Evolutionary conservation across 2,113 vertebrate genomes (phyloP), one percentile per base, ranked within the genome.

Genomic region (Oenanthe oenanthe): DNA sequence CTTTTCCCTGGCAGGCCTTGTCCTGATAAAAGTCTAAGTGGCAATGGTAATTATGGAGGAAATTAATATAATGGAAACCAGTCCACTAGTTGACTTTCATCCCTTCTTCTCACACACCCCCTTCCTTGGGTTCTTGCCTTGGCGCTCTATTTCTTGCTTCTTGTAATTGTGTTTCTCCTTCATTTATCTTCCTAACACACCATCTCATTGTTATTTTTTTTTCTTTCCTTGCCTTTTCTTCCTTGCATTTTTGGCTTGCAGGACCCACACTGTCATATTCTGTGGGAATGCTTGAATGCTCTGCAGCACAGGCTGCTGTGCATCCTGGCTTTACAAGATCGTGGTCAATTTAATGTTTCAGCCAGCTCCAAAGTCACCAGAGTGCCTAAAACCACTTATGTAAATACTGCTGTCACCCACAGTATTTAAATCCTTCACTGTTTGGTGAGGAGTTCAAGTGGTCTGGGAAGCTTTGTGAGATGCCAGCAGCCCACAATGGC

Each of bases 341-440:
- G 42, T 85, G 94, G 95, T 94, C 82, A 88, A 94, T 94, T 93
- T 96, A 92, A 96, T 3, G 13, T 96, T 94, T 89, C 90, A 90
- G 85, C 82, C 92, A 95, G 71, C 93, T 93, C 88, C 85, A 95
- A 95, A 96, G 93, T 74, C 89, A 84, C 92, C 78, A 71, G 82
- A 88, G 95, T 93, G 93, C 40, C 88, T 80, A 63, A 91, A 96
- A 81, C 60, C 53, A 70, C 68, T 93, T 86, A 84, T 53, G 90
- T 80, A 94, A 95, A 93, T 94, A 77, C 43, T 88, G 56, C 67
- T 91, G 91, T 70, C 76, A 84, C 65, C 86, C 53, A 80, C 2
- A 58, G 51, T 32, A 74, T 92, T 94, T 88, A 75, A 85, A 92
- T 68, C 57, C 71, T 85, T 93, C 60, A 18, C 58, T 92, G 81